Conservation (phyloP, 2,888 invertebrate genomes). For the Euproctis similis region DNA sequence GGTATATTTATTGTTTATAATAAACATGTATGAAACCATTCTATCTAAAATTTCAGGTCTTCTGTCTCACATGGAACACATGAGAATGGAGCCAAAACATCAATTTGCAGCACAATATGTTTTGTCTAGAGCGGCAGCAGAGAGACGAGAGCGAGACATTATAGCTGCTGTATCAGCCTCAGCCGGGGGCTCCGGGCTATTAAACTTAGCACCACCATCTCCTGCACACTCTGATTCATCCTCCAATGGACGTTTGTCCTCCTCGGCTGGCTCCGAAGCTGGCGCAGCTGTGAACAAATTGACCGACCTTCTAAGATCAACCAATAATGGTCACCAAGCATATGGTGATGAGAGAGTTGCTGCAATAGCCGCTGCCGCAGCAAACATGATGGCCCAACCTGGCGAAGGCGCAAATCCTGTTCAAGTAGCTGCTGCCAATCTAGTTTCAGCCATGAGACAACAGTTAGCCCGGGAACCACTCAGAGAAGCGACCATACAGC, state of each 20-base stretch:
- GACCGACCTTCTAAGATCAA: conserved; percentile 75
- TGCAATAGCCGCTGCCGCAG: conserved; percentile 81
- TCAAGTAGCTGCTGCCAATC: conserved; percentile 83
- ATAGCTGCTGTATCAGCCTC: conserved; percentile 80
- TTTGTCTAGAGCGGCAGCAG: conserved; percentile 91
- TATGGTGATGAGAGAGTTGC: conserved; percentile 83
- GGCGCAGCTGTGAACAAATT: conserved; percentile 78
- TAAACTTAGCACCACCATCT: conserved; percentile 86
- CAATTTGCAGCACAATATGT: conserved; percentile 97
- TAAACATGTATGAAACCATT: too few species aligned
- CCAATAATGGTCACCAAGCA: conserved; percentile 79
- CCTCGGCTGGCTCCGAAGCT: conserved; percentile 86
- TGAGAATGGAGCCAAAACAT: conserved; percentile 97
- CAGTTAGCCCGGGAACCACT: conserved; percentile 68
- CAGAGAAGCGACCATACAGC: conserved; percentile 67
- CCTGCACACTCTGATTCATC: conserved; percentile 92
- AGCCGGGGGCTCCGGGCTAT: conserved; percentile 78
- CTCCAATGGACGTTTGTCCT: conserved; percentile 87
- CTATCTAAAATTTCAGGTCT: conserved; percentile 83
- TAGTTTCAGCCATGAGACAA: conserved; percentile 85
- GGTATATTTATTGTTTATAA: too few species aligned
- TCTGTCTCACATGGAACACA: conserved; percentile 95
- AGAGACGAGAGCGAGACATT: conserved; percentile 89
- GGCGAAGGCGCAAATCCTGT: conserved; percentile 79
- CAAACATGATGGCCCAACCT: conserved; percentile 77